phyloP scores from a whole-genome alignment of 92 coral and sea anemone species.

The Epizoanthus rinbou region DNA sequence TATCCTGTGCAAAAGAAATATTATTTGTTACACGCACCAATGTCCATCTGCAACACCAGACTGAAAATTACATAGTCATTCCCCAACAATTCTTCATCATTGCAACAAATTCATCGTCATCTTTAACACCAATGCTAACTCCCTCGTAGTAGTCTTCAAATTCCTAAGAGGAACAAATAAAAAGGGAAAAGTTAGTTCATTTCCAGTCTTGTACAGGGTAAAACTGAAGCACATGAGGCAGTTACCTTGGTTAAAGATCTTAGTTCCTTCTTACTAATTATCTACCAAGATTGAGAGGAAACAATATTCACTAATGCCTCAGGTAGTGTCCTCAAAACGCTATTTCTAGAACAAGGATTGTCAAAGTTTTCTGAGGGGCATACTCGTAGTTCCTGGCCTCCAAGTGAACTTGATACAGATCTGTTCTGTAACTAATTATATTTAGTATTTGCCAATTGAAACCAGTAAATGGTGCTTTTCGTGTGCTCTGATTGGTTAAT shows the following conservation, averaged over 20 bases:
- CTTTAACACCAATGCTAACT: slow-evolving; percentile 80
- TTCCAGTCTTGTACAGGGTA: not conserved
- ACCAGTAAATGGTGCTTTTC: too few species aligned
- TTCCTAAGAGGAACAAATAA: slow-evolving; percentile 60
- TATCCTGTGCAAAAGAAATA: too few species aligned
- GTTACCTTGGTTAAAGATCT: not conserved
- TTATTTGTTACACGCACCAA: too few species aligned
- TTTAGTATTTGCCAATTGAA: too few species aligned
- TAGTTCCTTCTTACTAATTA: not conserved
- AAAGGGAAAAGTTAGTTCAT: not conserved
- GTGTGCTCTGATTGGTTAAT: too few species aligned
- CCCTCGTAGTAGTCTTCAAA: slow-evolving; percentile 99
- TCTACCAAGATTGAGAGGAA: not conserved
- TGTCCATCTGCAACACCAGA: too few species aligned
- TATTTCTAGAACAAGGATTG: too few species aligned
- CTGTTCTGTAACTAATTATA: too few species aligned
- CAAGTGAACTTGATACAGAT: too few species aligned
- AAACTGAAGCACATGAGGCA: not conserved
- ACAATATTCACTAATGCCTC: not conserved
- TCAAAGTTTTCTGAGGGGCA: too few species aligned
- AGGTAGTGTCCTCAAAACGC: too few species aligned
- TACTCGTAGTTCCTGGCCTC: too few species aligned
- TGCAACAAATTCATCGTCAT: slow-evolving; percentile 87
- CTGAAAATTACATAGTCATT: not conserved
- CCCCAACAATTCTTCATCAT: slow-evolving; percentile 99